A percentile compares a stretch with the other conserved stretches of the same genome.
These are phyloP conservation scores for Meghimatium bilineatum DNA, from an alignment of 2,888 invertebrate species.

Conservation along the genomic window DNA sequence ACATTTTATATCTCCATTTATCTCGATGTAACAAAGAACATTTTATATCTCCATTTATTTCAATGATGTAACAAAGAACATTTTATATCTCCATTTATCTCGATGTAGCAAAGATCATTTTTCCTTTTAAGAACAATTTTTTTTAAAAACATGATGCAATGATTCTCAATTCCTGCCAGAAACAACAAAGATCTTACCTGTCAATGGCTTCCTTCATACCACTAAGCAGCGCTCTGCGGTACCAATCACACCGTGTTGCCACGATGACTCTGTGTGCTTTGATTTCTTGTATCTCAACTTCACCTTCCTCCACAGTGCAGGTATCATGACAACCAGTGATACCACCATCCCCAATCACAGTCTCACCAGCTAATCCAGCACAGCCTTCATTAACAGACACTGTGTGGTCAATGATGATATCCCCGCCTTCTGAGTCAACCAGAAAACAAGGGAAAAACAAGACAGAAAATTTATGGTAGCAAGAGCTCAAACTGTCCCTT, in stretches of 20 bases:
- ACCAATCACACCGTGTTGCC: conserved; percentile 84
- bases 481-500: too few species aligned
- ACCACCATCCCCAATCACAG: background rate
- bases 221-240: conserved; percentile 83
- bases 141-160: too few species aligned
- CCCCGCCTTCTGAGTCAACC: conserved; percentile 60
- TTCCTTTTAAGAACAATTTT: too few species aligned
- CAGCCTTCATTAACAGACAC: conserved; percentile 52
- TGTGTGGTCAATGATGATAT: conserved; percentile 75
- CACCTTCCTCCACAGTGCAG: conserved; percentile 59
- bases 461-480: background rate
- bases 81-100: too few species aligned
- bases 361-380: conserved; percentile 28
- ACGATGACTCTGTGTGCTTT: conserved; percentile 83
- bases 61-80: too few species aligned
- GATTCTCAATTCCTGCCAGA: too few species aligned
- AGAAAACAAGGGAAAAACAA: background rate
- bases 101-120: too few species aligned
- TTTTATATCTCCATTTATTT: too few species aligned
- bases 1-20: too few species aligned
- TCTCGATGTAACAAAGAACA: too few species aligned
- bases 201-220: conserved; percentile 86
- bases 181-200: conserved; percentile 78
- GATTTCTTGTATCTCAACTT: conserved; percentile 69
- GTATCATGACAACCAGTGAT: conserved; percentile 42